phyloP scores from a whole-genome alignment of 1,140 invertebrate species.

The Drosophila obscura region DNA sequence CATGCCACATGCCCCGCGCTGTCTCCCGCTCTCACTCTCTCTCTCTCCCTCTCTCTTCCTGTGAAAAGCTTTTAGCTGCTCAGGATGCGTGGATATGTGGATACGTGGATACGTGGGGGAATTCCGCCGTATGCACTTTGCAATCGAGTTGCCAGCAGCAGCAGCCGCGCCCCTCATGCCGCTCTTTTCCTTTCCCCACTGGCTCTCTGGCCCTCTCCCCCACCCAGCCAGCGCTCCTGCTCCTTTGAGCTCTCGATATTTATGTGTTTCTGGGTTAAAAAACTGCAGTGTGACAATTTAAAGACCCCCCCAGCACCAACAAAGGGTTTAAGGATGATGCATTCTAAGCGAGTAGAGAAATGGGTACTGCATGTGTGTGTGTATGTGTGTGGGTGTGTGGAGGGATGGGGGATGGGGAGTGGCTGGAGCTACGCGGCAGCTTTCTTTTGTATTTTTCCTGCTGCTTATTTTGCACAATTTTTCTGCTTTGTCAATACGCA shows the following conservation, averaged over 20 bases:
- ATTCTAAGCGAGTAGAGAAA: conserved; percentile 10
- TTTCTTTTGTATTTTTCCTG: conserved; percentile 1
- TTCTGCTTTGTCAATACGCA: conserved; percentile 59
- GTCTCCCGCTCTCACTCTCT: not conserved
- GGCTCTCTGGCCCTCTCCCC: not conserved
- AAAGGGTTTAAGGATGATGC: conserved; percentile 31
- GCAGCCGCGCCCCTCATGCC: not conserved
- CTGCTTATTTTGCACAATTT: conserved; percentile 55
- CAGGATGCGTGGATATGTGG: not conserved
- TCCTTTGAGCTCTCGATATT: conserved; percentile 53
- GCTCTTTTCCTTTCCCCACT: not conserved
- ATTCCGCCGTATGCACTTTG: conserved; percentile 22
- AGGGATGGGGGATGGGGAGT: not conserved
- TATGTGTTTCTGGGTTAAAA: conserved; percentile 79
- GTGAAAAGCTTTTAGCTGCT: conserved; percentile 19
- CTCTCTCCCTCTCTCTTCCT: not conserved
- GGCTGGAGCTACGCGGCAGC: not conserved
- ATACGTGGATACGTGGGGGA: not conserved
- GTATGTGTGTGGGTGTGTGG: not conserved
- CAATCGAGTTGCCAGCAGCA: conserved; percentile 4
- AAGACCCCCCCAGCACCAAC: conserved; percentile 21
- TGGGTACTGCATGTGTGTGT: not conserved
- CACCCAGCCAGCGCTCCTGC: not conserved
- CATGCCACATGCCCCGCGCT: not conserved
- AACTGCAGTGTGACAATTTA: conserved; percentile 66